These are phyloP conservation scores for Muschampia plurimacula DNA, from an alignment of 2,888 invertebrate genomes.

Conservation along the genomic window DNA sequence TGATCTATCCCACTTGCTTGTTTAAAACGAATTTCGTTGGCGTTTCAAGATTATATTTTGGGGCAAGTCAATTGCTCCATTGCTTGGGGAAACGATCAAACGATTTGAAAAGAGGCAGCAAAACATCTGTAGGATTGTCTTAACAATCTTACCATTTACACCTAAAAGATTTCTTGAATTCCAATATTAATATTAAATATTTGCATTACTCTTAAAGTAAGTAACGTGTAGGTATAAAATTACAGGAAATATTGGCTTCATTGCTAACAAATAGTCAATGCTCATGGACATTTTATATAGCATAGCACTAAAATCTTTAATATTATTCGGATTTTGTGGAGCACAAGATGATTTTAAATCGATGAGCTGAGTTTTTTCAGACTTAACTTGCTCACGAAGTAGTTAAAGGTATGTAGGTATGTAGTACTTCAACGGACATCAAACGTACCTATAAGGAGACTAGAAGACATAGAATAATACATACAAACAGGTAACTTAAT, in stretches of 20 bases:
- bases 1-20: slow-evolving; percentile 73
- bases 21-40: slow-evolving; percentile 73
- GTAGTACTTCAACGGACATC: too few species aligned
- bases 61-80: slow-evolving; percentile 6
- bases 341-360: too few species aligned
- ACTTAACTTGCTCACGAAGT: too few species aligned
- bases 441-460: too few species aligned
- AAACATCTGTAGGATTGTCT: slow-evolving; percentile 13
- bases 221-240: background rate
- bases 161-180: background rate
- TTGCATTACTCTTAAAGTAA: background rate
- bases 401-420: too few species aligned
- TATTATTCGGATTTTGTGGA: too few species aligned
- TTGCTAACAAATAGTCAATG: background rate
- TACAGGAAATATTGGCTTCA: background rate
- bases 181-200: background rate
- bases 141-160: background rate
- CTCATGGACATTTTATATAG: too few species aligned
- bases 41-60: slow-evolving; percentile 50
- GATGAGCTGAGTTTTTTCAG: too few species aligned
- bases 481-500: too few species aligned
- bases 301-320: too few species aligned
- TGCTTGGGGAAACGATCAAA: slow-evolving; percentile 3
- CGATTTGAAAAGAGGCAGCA: slow-evolving; percentile 2
- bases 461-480: too few species aligned